Percentiles rank a stretch among this genome's conserved stretches.
Conservation (phyloP, 1,140 invertebrate species). For the Asbolus verrucosus region DNA sequence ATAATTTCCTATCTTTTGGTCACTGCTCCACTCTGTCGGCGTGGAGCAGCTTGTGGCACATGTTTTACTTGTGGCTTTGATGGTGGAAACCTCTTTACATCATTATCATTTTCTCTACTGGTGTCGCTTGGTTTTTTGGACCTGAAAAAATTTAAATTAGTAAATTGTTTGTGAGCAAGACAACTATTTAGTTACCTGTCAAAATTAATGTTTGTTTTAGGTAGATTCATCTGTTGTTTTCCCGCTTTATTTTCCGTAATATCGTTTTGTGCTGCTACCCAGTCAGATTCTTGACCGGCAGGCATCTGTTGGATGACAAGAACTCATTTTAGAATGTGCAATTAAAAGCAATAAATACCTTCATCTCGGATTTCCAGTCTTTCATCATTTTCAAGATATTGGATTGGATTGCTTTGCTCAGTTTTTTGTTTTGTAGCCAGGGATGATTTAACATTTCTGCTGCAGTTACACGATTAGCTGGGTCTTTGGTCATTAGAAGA, state of each 20-base stretch:
- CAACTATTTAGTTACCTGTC: too few relatives aligned
- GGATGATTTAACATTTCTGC: slow-evolving; percentile 67
- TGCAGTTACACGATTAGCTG: slow-evolving; percentile 68
- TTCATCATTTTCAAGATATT: slow-evolving; percentile 63
- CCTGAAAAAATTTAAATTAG: too few relatives aligned
- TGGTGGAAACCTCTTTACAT: too few relatives aligned
- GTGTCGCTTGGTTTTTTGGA: too few relatives aligned
- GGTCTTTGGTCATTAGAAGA: slow-evolving; percentile 68
- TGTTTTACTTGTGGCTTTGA: not conserved
- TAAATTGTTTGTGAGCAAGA: too few relatives aligned
- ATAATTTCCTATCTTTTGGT: slow-evolving; percentile 11
- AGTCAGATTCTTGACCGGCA: not conserved
- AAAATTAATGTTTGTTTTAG: slow-evolving; percentile 18
- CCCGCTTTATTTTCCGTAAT: not conserved
- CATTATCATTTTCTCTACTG: too few relatives aligned
- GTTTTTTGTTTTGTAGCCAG: slow-evolving; percentile 66
- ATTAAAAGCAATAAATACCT: slow-evolving; percentile 41
- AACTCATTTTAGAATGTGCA: not conserved
- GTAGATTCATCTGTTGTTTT: slow-evolving; percentile 1
- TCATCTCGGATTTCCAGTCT: slow-evolving; percentile 58
- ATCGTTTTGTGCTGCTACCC: slow-evolving; percentile 10
- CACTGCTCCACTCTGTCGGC: too few relatives aligned
- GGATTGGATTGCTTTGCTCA: slow-evolving; percentile 47
- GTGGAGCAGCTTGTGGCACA: too few relatives aligned
- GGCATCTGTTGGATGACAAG: slow-evolving; percentile 35